These are phyloP conservation scores for Drosophila parthenogenetica DNA, from an alignment of 2,888 invertebrate genomes.

Conservation along the genomic window DNA sequence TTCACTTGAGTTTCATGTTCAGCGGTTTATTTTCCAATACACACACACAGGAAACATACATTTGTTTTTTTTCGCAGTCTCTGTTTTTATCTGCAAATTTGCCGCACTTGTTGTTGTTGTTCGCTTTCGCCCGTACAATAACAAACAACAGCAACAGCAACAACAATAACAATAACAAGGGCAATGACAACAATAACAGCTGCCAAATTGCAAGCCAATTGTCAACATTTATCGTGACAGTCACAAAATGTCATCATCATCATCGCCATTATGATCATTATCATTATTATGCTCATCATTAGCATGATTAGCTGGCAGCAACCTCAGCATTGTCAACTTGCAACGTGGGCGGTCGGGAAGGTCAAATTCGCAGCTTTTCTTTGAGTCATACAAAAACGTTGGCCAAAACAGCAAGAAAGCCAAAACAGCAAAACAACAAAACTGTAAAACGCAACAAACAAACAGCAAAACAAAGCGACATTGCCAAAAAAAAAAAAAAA, in stretches of 20 bases:
- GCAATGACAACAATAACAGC: constrained; percentile 57
- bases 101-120: constrained; percentile 45
- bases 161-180: constrained; percentile 50
- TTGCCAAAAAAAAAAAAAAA: constrained; percentile 34
- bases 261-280: constrained; percentile 13
- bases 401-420: constrained; percentile 9
- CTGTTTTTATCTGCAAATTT: constrained; percentile 71
- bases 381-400: constrained; percentile 24
- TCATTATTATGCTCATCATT: constrained; percentile 21
- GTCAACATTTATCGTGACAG: constrained; percentile 57
- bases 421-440: constrained; percentile 10
- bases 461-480: constrained; percentile 25
- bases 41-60: constrained; percentile 1
- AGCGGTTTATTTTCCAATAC: constrained; percentile 29
- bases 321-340: constrained; percentile 24
- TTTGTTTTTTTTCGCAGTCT: constrained; percentile 38
- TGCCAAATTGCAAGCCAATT: constrained; percentile 65
- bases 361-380: constrained; percentile 47
- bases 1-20: constrained; percentile 64
- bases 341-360: constrained; percentile 64
- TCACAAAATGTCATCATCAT: constrained; percentile 43
- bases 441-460: constrained; percentile 5
- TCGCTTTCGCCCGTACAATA: constrained; percentile 53
- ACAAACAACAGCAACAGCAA: constrained; percentile 29
- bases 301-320: constrained; percentile 43